These are phyloP conservation scores for Candoia aspera DNA, from an alignment of 2,113 vertebrate species.

Conservation along the genomic window DNA sequence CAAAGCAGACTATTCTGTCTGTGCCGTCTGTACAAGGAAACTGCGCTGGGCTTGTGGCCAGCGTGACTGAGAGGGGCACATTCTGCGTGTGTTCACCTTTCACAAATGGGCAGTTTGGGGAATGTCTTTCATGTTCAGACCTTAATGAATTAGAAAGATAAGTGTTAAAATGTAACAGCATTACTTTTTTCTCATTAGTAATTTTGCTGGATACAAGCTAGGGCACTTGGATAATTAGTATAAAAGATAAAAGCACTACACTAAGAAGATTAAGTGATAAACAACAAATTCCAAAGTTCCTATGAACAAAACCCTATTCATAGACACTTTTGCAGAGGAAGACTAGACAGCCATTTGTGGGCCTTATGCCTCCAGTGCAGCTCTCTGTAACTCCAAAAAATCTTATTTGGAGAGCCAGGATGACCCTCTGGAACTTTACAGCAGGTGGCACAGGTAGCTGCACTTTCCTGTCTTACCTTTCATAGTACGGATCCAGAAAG, in stretches of 20 bases:
- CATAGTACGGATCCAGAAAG: not conserved
- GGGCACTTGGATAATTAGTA: not conserved
- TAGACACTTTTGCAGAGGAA: not conserved
- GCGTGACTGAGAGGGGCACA: constrained; percentile 94
- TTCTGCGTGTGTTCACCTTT: constrained; percentile 99
- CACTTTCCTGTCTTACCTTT: not conserved
- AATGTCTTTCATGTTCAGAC: constrained; percentile 99
- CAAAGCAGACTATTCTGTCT: constrained; percentile 95
- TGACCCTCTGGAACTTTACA: not conserved
- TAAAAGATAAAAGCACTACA: too few species aligned
- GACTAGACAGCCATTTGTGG: not conserved
- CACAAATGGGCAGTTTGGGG: constrained; percentile 97
- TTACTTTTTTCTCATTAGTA: constrained; percentile 19
- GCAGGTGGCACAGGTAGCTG: not conserved
- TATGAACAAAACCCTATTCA: not conserved
- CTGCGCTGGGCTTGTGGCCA: constrained; percentile 96
- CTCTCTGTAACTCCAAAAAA: not conserved
- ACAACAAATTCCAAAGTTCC: not conserved
- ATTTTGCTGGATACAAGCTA: not conserved
- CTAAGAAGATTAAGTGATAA: not conserved
- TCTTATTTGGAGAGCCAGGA: not conserved
- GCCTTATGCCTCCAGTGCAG: not conserved
- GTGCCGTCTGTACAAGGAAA: constrained; percentile 91
- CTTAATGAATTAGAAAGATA: constrained; percentile 71
- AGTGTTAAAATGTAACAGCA: constrained; percentile 30